Evolutionary conservation across 2,888 invertebrate species (phyloP).

Genomic region (Amphimallon solstitiale): DNA sequence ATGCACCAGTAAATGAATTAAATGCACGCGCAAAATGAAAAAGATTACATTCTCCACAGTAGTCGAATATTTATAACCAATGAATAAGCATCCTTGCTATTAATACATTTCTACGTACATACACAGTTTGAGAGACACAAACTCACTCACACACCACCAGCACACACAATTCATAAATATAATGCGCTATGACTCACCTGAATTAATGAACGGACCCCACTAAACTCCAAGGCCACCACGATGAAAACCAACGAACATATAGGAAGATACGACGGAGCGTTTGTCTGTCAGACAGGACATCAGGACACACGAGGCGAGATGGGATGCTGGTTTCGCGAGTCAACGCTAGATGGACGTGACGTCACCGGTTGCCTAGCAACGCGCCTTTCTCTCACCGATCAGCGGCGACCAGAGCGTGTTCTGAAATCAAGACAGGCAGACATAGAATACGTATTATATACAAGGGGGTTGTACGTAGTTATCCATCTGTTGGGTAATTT

Average conservation of each 20-base stretch:
- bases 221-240: constrained; percentile 31
- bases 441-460: constrained; percentile 6
- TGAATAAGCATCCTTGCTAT: too few species aligned
- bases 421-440: constrained; percentile 44
- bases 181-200: constrained; percentile 1
- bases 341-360: constrained; percentile 50
- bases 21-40: too few species aligned
- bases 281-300: constrained; percentile 26
- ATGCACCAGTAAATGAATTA: too few species aligned
- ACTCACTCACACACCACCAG: too few species aligned
- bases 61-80: too few species aligned
- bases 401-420: constrained; percentile 43
- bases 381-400: constrained; percentile 36
- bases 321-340: constrained; percentile 45
- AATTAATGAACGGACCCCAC: not conserved
- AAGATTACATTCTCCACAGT: too few species aligned
- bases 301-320: constrained; percentile 36
- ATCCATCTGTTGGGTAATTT: too few species aligned
- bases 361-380: constrained; percentile 51
- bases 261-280: constrained; percentile 13
- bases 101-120: too few species aligned
- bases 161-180: too few species aligned
- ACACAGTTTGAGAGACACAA: too few species aligned
- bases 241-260: not conserved
- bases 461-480: too few species aligned